phyloP scores from a whole-genome alignment of 92 coral and sea anemone species.

The Zoanthus sansibaricus region DNA sequence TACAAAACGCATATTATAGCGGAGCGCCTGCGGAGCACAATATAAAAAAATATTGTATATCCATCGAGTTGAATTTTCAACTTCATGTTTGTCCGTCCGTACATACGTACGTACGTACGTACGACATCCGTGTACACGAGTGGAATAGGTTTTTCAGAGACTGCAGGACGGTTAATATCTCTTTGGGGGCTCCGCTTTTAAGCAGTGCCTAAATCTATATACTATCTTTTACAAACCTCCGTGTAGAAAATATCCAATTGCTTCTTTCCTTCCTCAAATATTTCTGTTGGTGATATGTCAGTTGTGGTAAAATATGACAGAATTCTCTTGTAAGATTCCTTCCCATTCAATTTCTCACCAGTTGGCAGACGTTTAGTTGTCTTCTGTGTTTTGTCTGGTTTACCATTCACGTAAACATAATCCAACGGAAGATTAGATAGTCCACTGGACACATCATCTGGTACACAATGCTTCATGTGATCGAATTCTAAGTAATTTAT shows the following conservation, averaged over 20 bases:
- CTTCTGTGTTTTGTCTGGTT: conserved; percentile 66
- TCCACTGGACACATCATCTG: conserved; percentile 91
- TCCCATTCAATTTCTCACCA: conserved; percentile 80
- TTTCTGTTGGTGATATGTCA: conserved; percentile 73
- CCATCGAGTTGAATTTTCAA: too few relatives aligned
- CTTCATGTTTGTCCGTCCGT: too few relatives aligned
- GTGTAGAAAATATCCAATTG: conserved; percentile 74
- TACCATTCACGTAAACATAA: conserved; percentile 79
- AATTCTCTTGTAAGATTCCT: conserved; percentile 74
- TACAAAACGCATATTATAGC: too few relatives aligned
- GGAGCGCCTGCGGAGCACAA: too few relatives aligned
- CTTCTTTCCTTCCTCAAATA: conserved; percentile 71
- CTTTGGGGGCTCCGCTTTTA: too few relatives aligned
- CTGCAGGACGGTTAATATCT: too few relatives aligned
- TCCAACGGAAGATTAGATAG: conserved; percentile 82
- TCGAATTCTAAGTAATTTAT: conserved; percentile 68
- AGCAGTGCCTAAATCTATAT: not conserved
- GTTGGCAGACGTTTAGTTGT: conserved; percentile 82
- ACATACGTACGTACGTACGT: too few relatives aligned
- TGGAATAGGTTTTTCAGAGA: too few relatives aligned
- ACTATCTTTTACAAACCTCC: conserved; percentile 51
- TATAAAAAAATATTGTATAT: too few relatives aligned
- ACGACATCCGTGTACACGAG: too few relatives aligned
- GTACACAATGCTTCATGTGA: conserved; percentile 84
- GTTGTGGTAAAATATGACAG: conserved; percentile 89